Evolutionary conservation across 2,888 invertebrate species (phyloP).

Genomic region (Myopa tessellatipennis): DNA sequence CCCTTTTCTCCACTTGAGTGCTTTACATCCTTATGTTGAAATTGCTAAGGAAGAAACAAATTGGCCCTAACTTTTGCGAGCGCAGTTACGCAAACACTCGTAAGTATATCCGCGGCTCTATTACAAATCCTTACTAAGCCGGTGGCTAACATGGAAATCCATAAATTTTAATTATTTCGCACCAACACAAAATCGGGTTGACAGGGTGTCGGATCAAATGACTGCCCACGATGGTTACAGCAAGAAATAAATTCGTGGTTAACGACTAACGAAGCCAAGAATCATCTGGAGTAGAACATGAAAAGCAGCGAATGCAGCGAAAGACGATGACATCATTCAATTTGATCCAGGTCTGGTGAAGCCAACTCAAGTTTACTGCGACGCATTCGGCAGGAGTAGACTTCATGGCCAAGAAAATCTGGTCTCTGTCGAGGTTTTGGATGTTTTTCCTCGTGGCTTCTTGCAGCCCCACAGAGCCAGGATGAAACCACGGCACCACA

Average conservation of each 20-base stretch:
- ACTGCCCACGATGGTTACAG: background rate
- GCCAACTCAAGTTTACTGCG: background rate
- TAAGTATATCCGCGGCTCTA: background rate
- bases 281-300: background rate
- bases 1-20: background rate
- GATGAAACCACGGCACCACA: background rate
- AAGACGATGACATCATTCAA: background rate
- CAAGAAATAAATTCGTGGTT: conserved; percentile 1
- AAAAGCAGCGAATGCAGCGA: background rate
- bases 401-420: background rate
- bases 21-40: no score
- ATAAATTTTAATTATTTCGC: background rate
- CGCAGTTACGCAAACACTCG: background rate
- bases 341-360: background rate
- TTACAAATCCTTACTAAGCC: background rate
- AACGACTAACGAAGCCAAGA: conserved; percentile 3
- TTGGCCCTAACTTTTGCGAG: background rate
- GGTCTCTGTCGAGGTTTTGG: background rate
- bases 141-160: background rate
- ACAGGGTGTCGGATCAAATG: background rate
- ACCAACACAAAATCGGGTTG: background rate
- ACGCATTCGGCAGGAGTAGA: background rate
- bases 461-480: background rate
- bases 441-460: background rate
- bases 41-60: no score